Evolutionary conservation across 1,140 invertebrate genomes (phyloP), one percentile per base, ranked within the genome.

Genomic region (Aradophagus sp.): DNA sequence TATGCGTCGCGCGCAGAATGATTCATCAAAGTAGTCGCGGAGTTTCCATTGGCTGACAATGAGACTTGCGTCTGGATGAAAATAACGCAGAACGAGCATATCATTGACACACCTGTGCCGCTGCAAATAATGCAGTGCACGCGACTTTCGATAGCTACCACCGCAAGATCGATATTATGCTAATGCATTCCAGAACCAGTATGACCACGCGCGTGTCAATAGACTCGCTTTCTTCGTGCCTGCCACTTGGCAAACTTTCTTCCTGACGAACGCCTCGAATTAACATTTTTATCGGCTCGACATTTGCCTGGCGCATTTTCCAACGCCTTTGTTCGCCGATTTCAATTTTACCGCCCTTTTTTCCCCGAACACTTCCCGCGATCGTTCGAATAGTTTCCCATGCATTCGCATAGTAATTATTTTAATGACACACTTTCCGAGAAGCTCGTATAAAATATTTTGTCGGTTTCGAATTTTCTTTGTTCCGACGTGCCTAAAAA

Each of bases 71-170:
- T 23, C 35, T 35, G 44, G 59, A 73, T 55, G 66, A 70, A 65
- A 76, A 68, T 50, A 52, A 50, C 61, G 29, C 11, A 47, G 32
- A 71, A 73, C 50, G 45, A 31, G 38, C 66, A 65, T 71, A 69
- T 70, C 66, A 69, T 73, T 68, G 70, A 68, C 70, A 70, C 74
- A 73, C 70, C 66, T 71, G 66, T 19, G 42, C 48, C 42, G 42
- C 52, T 34, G 36, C 50, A 17, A 52, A 65, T 63, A 73, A 73
- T 68, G 47, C 38, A 39, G 27, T 27, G 48, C 58, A 26, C 39
- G 58, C 44, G 32, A 52, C 42, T 53, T 65, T 56, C 66, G 48
- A 69, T 61, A 20, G 65, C 38, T 67, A 41, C 61, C 55, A 61
- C 34, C 50, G 56, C 59, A 52, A 31, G 55, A 61, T 47, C 59